A percentile compares a stretch with the other conserved stretches of the same genome.
Conservation (phyloP, 2,797 vertebrate genomes). For the Rhynchonycteris naso region DNA sequence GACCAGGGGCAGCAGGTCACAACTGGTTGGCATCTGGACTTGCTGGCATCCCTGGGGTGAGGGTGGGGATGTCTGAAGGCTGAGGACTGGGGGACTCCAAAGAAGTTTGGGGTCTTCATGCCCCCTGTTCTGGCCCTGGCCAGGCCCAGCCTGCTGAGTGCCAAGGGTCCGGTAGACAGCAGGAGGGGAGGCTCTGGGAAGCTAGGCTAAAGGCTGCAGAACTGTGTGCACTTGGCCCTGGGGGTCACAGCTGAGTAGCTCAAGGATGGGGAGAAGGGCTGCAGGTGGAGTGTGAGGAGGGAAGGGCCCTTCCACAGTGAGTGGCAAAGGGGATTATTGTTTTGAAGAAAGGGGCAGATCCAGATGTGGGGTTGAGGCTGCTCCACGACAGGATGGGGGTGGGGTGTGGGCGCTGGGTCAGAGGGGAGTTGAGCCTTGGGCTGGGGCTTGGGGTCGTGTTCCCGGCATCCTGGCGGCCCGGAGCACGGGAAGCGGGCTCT, state of each 20-base stretch:
- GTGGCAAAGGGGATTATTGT: background rate
- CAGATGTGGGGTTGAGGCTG: constrained; percentile 31
- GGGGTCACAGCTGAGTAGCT: constrained; percentile 52
- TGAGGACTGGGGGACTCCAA: background rate
- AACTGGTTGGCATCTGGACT: background rate
- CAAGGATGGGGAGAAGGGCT: constrained; percentile 28
- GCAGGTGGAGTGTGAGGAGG: background rate
- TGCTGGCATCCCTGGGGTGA: background rate
- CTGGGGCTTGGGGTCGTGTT: constrained; percentile 40
- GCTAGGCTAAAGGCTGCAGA: background rate
- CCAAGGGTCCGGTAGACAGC: background rate
- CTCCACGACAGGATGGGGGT: background rate
- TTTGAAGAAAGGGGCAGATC: background rate
- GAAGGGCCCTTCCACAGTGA: background rate
- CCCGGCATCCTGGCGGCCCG: background rate
- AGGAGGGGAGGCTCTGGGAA: background rate
- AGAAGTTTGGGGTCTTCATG: background rate
- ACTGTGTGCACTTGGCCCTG: background rate
- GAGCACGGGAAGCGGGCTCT: constrained; percentile 21
- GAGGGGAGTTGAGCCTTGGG: constrained; percentile 32
- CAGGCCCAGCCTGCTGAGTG: background rate
- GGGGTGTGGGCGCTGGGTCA: background rate
- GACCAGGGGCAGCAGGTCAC: background rate
- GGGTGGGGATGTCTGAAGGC: background rate
- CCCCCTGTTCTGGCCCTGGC: background rate